Conservation (phyloP, 2,888 invertebrate species). For the Biston betularia region DNA sequence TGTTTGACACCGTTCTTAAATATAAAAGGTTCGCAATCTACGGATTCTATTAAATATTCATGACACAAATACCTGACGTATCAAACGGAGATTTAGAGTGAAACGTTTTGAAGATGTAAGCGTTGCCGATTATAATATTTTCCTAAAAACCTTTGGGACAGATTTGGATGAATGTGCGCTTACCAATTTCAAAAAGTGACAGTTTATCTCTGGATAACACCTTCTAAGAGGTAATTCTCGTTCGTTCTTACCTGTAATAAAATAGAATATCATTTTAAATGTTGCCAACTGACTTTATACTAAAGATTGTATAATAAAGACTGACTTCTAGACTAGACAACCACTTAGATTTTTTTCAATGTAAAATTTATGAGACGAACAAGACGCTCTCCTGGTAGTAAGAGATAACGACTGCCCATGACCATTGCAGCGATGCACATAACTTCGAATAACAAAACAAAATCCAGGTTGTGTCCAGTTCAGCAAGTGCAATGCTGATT, state of each 20-base stretch:
- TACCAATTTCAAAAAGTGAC: neutral
- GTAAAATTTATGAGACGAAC: too few species aligned
- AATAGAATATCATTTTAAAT: neutral
- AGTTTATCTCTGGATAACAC: neutral
- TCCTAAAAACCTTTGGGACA: neutral
- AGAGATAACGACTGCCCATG: too few species aligned
- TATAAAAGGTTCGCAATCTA: slow-evolving; percentile 41
- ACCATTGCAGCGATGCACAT: too few species aligned
- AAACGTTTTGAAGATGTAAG: slow-evolving; percentile 39
- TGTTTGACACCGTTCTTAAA: slow-evolving; percentile 9
- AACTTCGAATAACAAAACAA: too few species aligned
- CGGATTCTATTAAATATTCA: slow-evolving; percentile 34
- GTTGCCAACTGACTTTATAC: too few species aligned
- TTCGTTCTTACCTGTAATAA: slow-evolving; percentile 2
- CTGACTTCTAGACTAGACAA: too few species aligned
- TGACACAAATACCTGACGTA: slow-evolving; percentile 34
- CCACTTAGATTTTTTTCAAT: too few species aligned
- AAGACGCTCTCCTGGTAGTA: too few species aligned
- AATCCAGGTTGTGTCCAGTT: too few species aligned
- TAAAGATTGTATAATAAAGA: too few species aligned
- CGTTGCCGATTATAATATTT: slow-evolving; percentile 3
- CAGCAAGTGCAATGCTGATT: too few species aligned
- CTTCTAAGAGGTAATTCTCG: too few species aligned
- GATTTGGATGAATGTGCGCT: slow-evolving; percentile 10
- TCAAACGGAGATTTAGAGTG: slow-evolving; percentile 46